Conservation (phyloP, 2,888 invertebrate genomes). For the Plagodis pulveraria region DNA sequence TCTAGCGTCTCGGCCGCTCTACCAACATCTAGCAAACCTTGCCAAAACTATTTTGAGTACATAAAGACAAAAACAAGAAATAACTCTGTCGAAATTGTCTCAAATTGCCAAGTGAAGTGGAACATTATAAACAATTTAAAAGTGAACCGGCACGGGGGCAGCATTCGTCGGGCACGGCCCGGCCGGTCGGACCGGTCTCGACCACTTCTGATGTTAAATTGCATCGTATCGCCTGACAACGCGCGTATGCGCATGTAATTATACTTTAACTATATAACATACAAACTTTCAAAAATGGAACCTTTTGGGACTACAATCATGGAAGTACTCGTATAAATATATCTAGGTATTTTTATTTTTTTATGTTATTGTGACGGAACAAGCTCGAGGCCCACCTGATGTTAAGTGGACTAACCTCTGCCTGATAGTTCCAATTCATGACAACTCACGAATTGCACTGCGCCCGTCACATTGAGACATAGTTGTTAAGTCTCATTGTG, state of each 20-base stretch:
- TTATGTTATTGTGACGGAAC: too few relatives aligned
- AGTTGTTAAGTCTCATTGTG: too few relatives aligned
- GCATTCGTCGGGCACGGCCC: constrained; percentile 61
- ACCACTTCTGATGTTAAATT: constrained; percentile 79
- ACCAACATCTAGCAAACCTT: constrained; percentile 8
- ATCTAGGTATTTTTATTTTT: too few relatives aligned
- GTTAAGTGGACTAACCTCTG: too few relatives aligned
- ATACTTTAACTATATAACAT: constrained; percentile 38
- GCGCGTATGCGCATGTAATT: constrained; percentile 58
- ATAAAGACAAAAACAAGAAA: constrained; percentile 18
- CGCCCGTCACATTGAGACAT: too few relatives aligned
- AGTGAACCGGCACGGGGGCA: constrained; percentile 55
- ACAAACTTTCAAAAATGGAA: neutral
- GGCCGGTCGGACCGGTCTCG: constrained; percentile 78
- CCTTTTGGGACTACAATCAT: too few relatives aligned
- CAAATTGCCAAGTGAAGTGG: constrained; percentile 69
- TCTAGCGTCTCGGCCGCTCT: neutral
- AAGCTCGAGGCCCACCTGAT: too few relatives aligned
- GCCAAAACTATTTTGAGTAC: constrained; percentile 22
- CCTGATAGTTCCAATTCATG: too few relatives aligned
- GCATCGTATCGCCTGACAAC: constrained; percentile 76
- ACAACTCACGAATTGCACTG: too few relatives aligned
- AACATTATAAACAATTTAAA: constrained; percentile 64
- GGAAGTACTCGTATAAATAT: too few relatives aligned
- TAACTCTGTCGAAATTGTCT: constrained; percentile 46